Conservation (phyloP, 2,797 vertebrate genomes). For the Heteromormyrus szaboi region DNA sequence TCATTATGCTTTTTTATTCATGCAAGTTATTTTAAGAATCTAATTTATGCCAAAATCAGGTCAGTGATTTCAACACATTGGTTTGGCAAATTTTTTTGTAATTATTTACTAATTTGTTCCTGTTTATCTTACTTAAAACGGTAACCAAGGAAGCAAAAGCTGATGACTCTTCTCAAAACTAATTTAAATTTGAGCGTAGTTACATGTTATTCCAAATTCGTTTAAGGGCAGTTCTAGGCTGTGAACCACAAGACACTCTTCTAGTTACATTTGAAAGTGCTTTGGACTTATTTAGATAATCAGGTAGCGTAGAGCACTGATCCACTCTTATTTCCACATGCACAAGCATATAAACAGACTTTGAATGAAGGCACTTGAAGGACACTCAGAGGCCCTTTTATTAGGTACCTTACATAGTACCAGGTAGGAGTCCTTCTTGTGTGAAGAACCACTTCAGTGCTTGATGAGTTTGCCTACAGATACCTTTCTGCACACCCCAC, state of each 20-base stretch:
- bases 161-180: background rate
- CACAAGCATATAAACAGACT: background rate
- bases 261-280: background rate
- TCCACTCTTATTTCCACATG: background rate
- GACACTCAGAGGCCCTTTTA: background rate
- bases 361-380: background rate
- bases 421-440: background rate
- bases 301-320: background rate
- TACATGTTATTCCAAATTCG: background rate
- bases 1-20: background rate
- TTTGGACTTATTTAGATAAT: background rate
- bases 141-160: background rate
- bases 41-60: background rate
- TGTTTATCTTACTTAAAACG: background rate
- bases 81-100: background rate
- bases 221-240: background rate
- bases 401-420: background rate
- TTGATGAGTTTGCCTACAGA: background rate
- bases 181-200: background rate
- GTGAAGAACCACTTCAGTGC: background rate
- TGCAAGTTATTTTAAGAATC: background rate
- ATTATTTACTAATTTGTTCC: background rate
- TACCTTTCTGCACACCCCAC: background rate
- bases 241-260: background rate
- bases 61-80: background rate